Evolutionary conservation across 2,113 vertebrate genomes (phyloP).

Genomic region (Procavia capensis): DNA sequence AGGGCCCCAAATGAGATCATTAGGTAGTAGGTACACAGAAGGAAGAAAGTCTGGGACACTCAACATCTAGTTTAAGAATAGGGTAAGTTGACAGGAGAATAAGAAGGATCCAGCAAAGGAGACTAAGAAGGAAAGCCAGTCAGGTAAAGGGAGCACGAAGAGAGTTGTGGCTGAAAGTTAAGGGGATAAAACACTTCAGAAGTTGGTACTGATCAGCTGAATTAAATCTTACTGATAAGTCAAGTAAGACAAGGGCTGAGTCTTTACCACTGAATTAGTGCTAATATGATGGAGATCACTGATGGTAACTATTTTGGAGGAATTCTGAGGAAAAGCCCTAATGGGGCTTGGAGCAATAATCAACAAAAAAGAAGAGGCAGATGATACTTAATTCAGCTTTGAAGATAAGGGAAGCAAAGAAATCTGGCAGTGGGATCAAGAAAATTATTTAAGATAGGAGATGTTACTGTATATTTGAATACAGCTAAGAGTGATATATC

Average conservation of each 20-base stretch:
- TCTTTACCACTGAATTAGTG: background rate
- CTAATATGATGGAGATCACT: background rate
- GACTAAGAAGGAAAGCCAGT: background rate
- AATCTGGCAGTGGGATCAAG: background rate
- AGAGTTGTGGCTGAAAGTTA: background rate
- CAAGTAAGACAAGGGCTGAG: background rate
- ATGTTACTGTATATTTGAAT: background rate
- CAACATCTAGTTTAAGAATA: background rate
- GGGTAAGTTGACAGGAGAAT: background rate
- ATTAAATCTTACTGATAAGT: background rate
- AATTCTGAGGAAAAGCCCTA: background rate
- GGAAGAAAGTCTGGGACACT: background rate
- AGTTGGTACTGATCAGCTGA: background rate
- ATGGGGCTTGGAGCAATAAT: background rate
- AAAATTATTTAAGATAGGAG: background rate
- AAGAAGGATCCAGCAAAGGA: background rate
- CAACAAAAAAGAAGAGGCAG: background rate
- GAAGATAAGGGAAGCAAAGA: background rate
- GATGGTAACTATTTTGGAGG: background rate
- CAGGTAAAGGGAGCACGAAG: background rate
- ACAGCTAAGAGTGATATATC: background rate
- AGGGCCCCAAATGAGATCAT: background rate
- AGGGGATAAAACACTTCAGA: background rate
- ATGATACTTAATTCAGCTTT: background rate
- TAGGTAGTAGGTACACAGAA: accelerated